Evolutionary conservation across 2,888 invertebrate genomes (phyloP).

Genomic region (Acronicta psi): DNA sequence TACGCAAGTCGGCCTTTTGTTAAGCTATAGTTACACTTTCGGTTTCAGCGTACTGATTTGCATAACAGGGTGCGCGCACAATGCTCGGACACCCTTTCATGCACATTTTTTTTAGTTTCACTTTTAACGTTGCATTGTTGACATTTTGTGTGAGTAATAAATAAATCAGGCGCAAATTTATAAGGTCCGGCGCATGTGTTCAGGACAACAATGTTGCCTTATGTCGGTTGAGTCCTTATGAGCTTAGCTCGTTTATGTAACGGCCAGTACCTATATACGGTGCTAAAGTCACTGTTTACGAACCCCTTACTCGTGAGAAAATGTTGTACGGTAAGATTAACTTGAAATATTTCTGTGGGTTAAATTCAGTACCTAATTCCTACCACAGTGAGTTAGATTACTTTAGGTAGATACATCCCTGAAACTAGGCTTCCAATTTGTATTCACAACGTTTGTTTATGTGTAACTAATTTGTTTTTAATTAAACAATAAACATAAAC

Average conservation of each 20-base stretch:
- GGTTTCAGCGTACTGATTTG: slow-evolving; percentile 87
- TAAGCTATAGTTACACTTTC: slow-evolving; percentile 75
- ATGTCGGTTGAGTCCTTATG: slow-evolving; percentile 58
- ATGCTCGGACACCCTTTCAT: slow-evolving; percentile 80
- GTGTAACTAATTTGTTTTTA: slow-evolving; percentile 77
- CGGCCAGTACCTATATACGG: slow-evolving; percentile 55
- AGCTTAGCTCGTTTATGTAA: slow-evolving; percentile 61
- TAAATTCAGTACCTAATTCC: too few relatives aligned
- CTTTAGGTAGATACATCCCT: neutral
- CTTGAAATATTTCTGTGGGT: slow-evolving; percentile 27
- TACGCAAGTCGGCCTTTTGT: slow-evolving; percentile 79
- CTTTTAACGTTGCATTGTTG: slow-evolving; percentile 86
- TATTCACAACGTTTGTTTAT: slow-evolving; percentile 55
- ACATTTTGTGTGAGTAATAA: slow-evolving; percentile 84
- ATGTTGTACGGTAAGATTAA: slow-evolving; percentile 20
- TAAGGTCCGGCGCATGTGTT: slow-evolving; percentile 76
- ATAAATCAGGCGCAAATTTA: slow-evolving; percentile 86
- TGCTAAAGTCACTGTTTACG: slow-evolving; percentile 54
- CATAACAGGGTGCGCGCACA: slow-evolving; percentile 83
- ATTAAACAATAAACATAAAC: slow-evolving; percentile 84
- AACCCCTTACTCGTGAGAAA: slow-evolving; percentile 63
- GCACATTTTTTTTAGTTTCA: slow-evolving; percentile 84
- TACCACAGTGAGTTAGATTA: too few relatives aligned
- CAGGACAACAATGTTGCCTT: slow-evolving; percentile 76
- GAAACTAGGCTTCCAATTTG: slow-evolving; percentile 30